Evolutionary conservation across 1,140 invertebrate genomes (phyloP).

Genomic region (Lucilia cuprina): DNA sequence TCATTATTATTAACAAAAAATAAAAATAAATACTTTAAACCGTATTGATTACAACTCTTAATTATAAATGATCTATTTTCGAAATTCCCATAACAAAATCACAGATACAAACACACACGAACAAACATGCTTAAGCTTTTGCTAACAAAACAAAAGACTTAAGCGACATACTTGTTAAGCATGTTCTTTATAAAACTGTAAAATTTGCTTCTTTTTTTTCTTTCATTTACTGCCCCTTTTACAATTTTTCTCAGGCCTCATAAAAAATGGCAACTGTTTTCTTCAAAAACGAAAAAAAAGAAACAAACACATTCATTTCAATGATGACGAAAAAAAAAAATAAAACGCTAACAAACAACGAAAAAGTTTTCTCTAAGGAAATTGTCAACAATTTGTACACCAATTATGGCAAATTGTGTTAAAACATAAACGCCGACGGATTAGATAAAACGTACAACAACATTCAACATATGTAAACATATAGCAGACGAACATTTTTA

Average conservation of each 20-base stretch:
- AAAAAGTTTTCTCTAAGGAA: slow-evolving; percentile 4
- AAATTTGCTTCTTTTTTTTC: not conserved
- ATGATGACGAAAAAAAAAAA: not conserved
- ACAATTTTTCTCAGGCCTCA: not conserved
- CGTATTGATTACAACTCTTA: not conserved
- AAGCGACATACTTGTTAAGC: not conserved
- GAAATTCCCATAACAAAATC: not conserved
- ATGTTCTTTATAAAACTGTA: not conserved
- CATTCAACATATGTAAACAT: not conserved
- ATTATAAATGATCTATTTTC: not conserved
- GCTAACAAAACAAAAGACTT: not conserved
- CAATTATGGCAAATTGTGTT: slow-evolving; percentile 35
- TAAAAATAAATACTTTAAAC: not conserved
- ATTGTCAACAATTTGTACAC: slow-evolving; percentile 28
- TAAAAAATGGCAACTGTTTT: not conserved
- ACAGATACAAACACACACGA: not conserved
- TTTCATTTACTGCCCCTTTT: not conserved
- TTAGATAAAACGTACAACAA: not conserved
- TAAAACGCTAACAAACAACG: not conserved
- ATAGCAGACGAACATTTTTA: not conserved
- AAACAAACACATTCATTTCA: not conserved
- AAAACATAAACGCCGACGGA: slow-evolving; percentile 14
- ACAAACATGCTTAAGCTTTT: no score
- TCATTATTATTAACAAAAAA: not conserved
- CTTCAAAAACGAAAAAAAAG: not conserved